phyloP scores from a whole-genome alignment of 1,140 invertebrate species.

The Drosophila neocordata region DNA sequence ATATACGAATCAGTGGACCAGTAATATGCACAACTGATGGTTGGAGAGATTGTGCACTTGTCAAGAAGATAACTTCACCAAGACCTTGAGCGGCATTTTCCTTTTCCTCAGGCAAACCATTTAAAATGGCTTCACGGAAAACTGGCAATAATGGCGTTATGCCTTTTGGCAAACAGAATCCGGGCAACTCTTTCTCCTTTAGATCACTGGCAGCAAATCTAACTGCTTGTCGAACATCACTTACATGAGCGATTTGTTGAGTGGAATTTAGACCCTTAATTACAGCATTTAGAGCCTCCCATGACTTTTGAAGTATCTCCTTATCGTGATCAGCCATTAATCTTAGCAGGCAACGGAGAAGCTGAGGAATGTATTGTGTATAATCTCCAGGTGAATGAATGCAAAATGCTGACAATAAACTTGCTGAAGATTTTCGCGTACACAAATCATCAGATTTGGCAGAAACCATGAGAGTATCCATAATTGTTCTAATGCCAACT shows the following conservation, averaged over 20 bases:
- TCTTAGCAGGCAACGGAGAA: constrained; percentile 93
- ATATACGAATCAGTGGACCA: constrained; percentile 97
- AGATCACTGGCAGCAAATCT: constrained; percentile 94
- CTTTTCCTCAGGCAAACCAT: constrained; percentile 96
- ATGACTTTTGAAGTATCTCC: constrained; percentile 92
- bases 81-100: constrained; percentile 97
- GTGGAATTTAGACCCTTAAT: constrained; percentile 93
- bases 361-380: constrained; percentile 92
- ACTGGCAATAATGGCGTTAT: constrained; percentile 96
- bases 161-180: constrained; percentile 98
- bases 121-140: constrained; percentile 97
- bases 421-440: constrained; percentile 90
- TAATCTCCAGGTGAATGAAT: constrained; percentile 94
- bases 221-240: constrained; percentile 95
- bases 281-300: constrained; percentile 95
- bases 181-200: constrained; percentile 91
- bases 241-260: constrained; percentile 92
- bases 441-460: constrained; percentile 87
- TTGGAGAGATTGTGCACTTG: constrained; percentile 93
- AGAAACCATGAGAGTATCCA: constrained; percentile 94
- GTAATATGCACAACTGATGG: constrained; percentile 98
- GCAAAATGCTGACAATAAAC: constrained; percentile 95
- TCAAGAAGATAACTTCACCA: constrained; percentile 95
- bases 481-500: constrained; percentile 92
- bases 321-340: constrained; percentile 92